Evolutionary conservation across 2,113 vertebrate species (phyloP).

Genomic region (Silurus meridionalis): DNA sequence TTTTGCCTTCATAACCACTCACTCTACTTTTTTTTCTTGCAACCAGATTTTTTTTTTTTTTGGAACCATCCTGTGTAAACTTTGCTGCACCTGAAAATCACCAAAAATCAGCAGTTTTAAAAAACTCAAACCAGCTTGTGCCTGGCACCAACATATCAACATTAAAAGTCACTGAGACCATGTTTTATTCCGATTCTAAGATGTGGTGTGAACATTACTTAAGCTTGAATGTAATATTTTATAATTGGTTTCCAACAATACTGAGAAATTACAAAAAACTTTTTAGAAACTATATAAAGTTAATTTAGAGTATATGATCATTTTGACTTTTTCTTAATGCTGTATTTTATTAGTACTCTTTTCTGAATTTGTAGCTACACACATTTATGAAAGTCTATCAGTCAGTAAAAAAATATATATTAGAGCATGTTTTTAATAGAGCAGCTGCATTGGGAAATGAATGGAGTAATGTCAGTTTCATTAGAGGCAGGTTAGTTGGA

Average conservation of each 20-base stretch:
- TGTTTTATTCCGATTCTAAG: background rate
- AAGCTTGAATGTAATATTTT: background rate
- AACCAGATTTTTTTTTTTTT: background rate
- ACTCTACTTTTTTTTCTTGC: background rate
- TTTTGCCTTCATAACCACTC: background rate
- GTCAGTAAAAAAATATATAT: conserved; percentile 19
- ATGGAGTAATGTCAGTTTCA: conserved; percentile 26
- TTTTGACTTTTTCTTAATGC: background rate
- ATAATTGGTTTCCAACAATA: background rate
- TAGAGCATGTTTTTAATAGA: conserved; percentile 27
- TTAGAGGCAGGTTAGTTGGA: background rate
- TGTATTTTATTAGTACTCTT: background rate
- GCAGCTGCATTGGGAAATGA: conserved; percentile 8
- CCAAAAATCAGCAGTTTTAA: background rate
- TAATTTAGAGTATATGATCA: background rate
- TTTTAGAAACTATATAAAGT: background rate
- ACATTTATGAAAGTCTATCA: conserved; percentile 12
- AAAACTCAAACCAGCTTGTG: background rate
- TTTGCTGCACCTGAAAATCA: background rate
- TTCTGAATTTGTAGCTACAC: conserved; percentile 5
- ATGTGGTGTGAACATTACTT: background rate
- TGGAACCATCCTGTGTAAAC: background rate
- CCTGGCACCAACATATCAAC: background rate
- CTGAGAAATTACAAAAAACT: background rate
- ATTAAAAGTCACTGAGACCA: background rate